Conservation (phyloP, 2,113 vertebrate genomes). For the Atrichornis clamosus region DNA sequence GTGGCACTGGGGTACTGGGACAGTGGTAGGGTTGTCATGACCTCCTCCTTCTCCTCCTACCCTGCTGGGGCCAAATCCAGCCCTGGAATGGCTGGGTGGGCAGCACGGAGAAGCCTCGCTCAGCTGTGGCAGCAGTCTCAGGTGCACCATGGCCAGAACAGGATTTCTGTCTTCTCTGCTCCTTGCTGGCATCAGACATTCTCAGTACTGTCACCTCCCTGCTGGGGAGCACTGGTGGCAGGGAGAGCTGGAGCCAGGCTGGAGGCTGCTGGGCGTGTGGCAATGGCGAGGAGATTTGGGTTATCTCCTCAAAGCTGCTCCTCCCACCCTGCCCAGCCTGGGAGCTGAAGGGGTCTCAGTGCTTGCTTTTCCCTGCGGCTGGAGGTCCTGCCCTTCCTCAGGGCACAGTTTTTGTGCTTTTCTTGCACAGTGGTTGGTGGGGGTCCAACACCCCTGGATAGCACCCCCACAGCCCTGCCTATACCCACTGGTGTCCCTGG, state of each 20-base stretch:
- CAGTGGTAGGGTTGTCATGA: not conserved
- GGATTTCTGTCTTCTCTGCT: not conserved
- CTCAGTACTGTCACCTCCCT: not conserved
- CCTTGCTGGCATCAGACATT: not conserved
- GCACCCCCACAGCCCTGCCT: not conserved
- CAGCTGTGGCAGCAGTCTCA: fast-evolving
- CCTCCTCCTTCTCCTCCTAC: not conserved
- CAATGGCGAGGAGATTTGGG: not conserved
- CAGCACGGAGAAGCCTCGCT: not conserved
- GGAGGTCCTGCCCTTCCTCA: not conserved
- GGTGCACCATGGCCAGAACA: fast-evolving
- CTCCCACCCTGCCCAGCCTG: not conserved
- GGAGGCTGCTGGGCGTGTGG: fast-evolving
- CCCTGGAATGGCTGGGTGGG: not conserved
- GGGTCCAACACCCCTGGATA: not conserved
- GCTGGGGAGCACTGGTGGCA: not conserved
- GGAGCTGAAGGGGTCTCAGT: fast-evolving
- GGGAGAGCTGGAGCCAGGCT: not conserved
- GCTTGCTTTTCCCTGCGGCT: not conserved
- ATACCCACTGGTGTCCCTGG: not conserved
- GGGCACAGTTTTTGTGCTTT: not conserved
- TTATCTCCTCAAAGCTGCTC: not conserved
- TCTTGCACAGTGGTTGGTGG: not conserved
- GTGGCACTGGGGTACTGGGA: not conserved
- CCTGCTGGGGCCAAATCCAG: not conserved